These are phyloP conservation scores for Raja brachyura DNA, from an alignment of 2,113 vertebrate genomes.

Conservation along the genomic window DNA sequence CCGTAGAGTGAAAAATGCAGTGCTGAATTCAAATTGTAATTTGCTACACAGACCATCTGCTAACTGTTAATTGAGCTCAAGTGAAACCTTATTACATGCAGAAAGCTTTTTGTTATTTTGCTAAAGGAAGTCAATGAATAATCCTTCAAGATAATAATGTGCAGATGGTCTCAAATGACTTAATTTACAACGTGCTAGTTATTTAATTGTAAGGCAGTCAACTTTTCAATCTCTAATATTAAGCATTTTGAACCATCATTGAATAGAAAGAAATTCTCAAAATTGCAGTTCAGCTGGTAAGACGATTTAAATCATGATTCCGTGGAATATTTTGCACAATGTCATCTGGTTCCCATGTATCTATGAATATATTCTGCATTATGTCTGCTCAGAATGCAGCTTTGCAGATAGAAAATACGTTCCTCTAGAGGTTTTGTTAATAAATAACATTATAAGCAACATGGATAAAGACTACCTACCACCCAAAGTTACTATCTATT, in stretches of 20 bases:
- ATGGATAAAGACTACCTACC: neutral
- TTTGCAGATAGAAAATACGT: neutral
- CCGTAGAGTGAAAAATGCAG: neutral
- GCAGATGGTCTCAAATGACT: slow-evolving; percentile 33
- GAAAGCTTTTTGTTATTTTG: slow-evolving; percentile 31
- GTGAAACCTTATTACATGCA: slow-evolving; percentile 31
- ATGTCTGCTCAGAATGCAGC: neutral
- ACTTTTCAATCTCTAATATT: slow-evolving; percentile 7
- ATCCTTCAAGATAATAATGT: slow-evolving; percentile 24
- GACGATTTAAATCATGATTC: neutral
- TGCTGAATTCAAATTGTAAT: slow-evolving; percentile 35
- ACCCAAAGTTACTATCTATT: too few species aligned
- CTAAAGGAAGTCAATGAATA: slow-evolving; percentile 24
- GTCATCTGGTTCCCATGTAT: neutral
- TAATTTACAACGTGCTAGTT: slow-evolving; percentile 34
- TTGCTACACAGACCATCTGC: slow-evolving; percentile 14
- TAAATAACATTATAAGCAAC: neutral
- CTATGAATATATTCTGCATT: neutral
- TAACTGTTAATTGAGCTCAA: slow-evolving; percentile 35
- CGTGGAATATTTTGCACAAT: neutral
- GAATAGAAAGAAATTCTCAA: neutral
- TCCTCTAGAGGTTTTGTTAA: neutral
- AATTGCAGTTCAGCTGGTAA: neutral
- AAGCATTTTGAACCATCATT: slow-evolving; percentile 27
- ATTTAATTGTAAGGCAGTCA: neutral